These are phyloP conservation scores for Acanthosepion pharaonis DNA, from an alignment of 2,888 invertebrate genomes.

Conservation along the genomic window DNA sequence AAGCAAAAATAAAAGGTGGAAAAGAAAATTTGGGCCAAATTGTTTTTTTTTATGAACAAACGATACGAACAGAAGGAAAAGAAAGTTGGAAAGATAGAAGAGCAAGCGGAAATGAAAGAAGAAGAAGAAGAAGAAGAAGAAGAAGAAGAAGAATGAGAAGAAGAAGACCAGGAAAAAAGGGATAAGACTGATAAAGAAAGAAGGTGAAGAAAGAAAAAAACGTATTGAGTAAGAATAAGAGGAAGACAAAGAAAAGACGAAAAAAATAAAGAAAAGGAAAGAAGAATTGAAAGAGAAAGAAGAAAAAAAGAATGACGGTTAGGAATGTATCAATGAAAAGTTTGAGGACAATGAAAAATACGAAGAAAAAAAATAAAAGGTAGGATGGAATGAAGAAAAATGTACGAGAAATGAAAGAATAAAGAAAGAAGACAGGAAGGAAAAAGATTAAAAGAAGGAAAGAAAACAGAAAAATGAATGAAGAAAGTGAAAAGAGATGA, in stretches of 20 bases:
- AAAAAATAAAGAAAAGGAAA: not conserved
- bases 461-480: not conserved
- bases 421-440: no score
- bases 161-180: no score
- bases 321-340: not conserved
- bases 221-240: not conserved
- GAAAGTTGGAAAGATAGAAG: not conserved
- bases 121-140: not conserved
- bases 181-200: not conserved
- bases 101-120: not conserved
- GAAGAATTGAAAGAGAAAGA: not conserved
- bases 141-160: not conserved
- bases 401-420: not conserved
- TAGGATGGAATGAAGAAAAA: not conserved
- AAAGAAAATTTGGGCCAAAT: no score
- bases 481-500: not conserved
- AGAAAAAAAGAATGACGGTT: not conserved
- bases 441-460: not conserved
- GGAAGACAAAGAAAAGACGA: not conserved
- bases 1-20: no score
- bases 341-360: not conserved
- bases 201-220: not conserved
- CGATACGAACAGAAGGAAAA: no score
- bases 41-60: no score
- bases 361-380: not conserved